A percentile compares a stretch with the other conserved stretches of the same genome.
Evolutionary conservation across 2,888 invertebrate species (phyloP).

Genomic region (Latrodectus elegans): DNA sequence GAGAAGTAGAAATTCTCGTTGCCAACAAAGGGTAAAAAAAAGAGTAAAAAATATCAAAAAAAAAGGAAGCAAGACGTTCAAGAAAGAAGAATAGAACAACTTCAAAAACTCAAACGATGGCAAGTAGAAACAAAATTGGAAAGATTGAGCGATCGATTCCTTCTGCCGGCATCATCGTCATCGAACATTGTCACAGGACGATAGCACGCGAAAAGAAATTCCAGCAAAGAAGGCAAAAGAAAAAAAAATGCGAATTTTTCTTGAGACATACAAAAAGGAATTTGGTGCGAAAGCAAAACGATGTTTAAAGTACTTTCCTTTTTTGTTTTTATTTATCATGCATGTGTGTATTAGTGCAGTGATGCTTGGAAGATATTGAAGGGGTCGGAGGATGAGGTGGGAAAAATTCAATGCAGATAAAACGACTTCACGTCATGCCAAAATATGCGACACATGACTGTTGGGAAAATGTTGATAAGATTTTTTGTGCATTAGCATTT

Average conservation of each 20-base stretch:
- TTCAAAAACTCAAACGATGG: neutral
- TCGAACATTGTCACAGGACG: constrained; percentile 21
- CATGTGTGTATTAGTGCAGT: neutral
- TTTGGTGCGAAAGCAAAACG: constrained; percentile 53
- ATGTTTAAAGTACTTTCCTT: constrained; percentile 48
- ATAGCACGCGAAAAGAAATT: constrained; percentile 12
- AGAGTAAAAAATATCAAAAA: no score
- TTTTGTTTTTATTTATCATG: constrained; percentile 3
- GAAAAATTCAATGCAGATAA: neutral
- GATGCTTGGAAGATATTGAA: neutral
- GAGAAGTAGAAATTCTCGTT: neutral
- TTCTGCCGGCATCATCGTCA: constrained; percentile 34
- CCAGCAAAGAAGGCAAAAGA: neutral
- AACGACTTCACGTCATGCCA: neutral
- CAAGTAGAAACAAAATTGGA: neutral
- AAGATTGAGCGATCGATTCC: constrained; percentile 19
- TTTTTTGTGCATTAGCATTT: neutral
- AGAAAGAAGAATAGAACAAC: neutral
- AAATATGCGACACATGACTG: neutral
- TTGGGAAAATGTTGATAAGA: neutral
- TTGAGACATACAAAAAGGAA: neutral
- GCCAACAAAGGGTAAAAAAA: neutral
- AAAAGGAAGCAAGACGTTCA: neutral
- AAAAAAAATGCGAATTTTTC: neutral
- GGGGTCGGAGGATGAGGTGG: neutral